Conservation (phyloP, 2,888 invertebrate genomes). For the Deilephila porcellus region DNA sequence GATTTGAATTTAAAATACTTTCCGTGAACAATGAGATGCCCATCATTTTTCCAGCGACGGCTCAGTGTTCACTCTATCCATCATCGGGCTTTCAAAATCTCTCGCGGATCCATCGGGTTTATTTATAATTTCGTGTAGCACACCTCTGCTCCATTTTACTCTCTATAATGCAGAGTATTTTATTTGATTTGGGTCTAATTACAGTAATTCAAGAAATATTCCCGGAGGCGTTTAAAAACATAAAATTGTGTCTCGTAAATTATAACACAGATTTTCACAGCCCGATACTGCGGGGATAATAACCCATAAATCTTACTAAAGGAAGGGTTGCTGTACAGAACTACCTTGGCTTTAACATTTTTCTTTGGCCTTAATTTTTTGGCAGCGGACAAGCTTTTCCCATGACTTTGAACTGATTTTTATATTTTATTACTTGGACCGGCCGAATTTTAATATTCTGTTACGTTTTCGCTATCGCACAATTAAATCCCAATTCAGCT, state of each 20-base stretch:
- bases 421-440: not conserved
- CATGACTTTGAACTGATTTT: slow-evolving; percentile 41
- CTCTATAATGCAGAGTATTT: not conserved
- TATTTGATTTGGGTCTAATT: slow-evolving; percentile 10
- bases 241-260: slow-evolving; percentile 52
- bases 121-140: slow-evolving; percentile 33
- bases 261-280: slow-evolving; percentile 57
- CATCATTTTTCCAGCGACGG: slow-evolving; percentile 54
- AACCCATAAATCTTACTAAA: slow-evolving; percentile 57
- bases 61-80: slow-evolving; percentile 58
- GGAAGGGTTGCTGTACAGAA: slow-evolving; percentile 58
- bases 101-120: slow-evolving; percentile 38
- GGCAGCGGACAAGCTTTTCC: slow-evolving; percentile 54
- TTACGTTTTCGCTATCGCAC: not conserved
- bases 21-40: slow-evolving; percentile 61
- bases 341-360: slow-evolving; percentile 63
- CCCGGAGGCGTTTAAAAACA: slow-evolving; percentile 28
- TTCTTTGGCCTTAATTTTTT: slow-evolving; percentile 58
- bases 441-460: not conserved
- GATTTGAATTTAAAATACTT: slow-evolving; percentile 71
- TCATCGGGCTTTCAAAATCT: slow-evolving; percentile 57
- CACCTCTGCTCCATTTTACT: not conserved
- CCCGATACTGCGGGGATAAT: slow-evolving; percentile 56
- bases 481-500: not conserved
- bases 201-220: slow-evolving; percentile 33